Conservation (phyloP, 2,888 invertebrate species). For the Eristalis tenax region DNA sequence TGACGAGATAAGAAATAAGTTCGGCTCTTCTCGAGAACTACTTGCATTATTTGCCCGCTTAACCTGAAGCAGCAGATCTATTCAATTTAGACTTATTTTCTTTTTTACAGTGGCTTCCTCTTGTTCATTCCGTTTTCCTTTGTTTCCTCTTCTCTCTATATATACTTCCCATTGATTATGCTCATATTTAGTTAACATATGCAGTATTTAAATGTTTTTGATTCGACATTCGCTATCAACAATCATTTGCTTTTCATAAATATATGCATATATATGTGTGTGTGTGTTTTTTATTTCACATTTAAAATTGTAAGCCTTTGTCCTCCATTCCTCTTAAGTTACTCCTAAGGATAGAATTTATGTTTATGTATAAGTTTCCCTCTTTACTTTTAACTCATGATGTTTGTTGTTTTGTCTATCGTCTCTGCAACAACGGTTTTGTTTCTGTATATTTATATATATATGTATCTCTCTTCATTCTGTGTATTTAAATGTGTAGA, state of each 20-base stretch:
- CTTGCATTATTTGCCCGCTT: neutral
- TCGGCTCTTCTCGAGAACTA: neutral
- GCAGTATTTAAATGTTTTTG: constrained; percentile 1
- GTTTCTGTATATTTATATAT: constrained; percentile 7
- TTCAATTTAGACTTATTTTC: constrained; percentile 1
- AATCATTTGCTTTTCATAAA: constrained; percentile 6
- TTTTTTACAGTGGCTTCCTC: constrained; percentile 21
- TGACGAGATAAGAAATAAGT: constrained; percentile 44
- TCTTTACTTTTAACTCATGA: constrained; percentile 12
- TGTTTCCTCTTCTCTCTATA: neutral
- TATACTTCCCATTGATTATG: constrained; percentile 23
- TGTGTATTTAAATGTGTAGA: constrained; percentile 26
- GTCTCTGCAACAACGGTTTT: neutral
- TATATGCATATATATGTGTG: constrained; percentile 23
- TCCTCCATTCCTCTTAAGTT: constrained; percentile 69
- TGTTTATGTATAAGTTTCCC: constrained; percentile 34
- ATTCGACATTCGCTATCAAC: constrained; percentile 7
- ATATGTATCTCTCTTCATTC: constrained; percentile 28
- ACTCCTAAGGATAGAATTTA: constrained; percentile 56
- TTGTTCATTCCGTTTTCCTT: neutral
- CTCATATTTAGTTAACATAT: constrained; percentile 8
- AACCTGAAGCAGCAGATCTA: neutral
- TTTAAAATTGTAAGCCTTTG: constrained; percentile 68
- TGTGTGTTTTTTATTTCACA: constrained; percentile 37
- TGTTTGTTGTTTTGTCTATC: constrained; percentile 16